These are phyloP conservation scores for Eolophus roseicapilla DNA, from an alignment of 2,113 vertebrate genomes.

Conservation along the genomic window DNA sequence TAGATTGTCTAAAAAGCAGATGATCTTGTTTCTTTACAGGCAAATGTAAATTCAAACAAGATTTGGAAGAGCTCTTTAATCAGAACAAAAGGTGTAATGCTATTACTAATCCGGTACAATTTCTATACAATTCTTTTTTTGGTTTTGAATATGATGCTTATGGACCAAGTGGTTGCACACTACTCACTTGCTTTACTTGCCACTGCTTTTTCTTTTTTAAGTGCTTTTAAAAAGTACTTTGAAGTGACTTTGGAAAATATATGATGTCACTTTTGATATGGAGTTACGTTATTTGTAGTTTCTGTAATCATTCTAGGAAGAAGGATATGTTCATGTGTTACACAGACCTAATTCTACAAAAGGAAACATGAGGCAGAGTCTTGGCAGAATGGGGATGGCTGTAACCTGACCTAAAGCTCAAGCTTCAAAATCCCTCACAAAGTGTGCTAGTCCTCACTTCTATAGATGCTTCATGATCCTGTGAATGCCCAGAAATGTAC, in stretches of 20 bases:
- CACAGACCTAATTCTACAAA: background rate
- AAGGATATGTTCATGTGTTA: background rate
- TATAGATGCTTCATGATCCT: too few species aligned
- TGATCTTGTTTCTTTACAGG: background rate
- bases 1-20: background rate
- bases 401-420: background rate
- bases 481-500: fast-evolving
- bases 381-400: background rate
- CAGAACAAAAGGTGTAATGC: background rate
- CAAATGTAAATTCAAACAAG: background rate
- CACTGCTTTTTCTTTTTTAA: background rate
- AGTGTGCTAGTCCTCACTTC: background rate
- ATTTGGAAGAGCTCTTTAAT: background rate
- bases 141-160: background rate
- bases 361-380: background rate
- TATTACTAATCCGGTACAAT: background rate
- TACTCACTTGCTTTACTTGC: background rate
- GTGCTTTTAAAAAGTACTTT: background rate
- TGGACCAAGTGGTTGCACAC: background rate
- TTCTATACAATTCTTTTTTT: background rate
- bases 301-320: background rate
- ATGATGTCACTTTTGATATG: background rate
- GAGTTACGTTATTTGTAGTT: background rate
- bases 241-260: background rate
- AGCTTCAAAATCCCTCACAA: background rate